Evolutionary conservation across 2,113 vertebrate genomes (phyloP).

Genomic region (Erythrolamprus reginae): DNA sequence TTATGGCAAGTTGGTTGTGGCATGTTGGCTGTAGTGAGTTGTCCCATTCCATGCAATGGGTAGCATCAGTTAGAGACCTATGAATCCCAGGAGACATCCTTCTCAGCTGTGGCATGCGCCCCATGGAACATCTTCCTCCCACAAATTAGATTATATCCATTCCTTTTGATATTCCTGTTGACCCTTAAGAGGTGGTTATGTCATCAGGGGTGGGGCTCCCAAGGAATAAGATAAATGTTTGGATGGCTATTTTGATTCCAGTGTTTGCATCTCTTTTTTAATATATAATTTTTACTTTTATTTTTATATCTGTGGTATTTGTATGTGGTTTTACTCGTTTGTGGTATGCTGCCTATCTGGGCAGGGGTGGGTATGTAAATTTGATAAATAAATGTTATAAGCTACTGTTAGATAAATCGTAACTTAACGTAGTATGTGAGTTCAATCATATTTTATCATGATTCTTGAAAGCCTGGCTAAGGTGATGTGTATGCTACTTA

Average conservation of each 20-base stretch:
- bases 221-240: background rate
- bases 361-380: background rate
- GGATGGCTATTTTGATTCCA: background rate
- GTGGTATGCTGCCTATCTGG: background rate
- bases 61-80: background rate
- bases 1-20: background rate
- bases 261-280: background rate
- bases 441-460: background rate
- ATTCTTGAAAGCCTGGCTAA: background rate
- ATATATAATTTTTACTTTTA: background rate
- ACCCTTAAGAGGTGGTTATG: background rate
- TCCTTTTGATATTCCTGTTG: background rate
- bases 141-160: background rate
- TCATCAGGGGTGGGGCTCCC: background rate
- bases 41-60: background rate
- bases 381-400: background rate
- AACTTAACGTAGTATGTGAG: background rate
- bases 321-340: background rate
- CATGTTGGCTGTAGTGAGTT: background rate
- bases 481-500: background rate
- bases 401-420: background rate
- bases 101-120: background rate
- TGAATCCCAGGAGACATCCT: too few relatives aligned
- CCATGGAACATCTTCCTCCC: background rate
- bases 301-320: background rate